A percentile compares a stretch with the other conserved stretches of the same genome.
Evolutionary conservation across 2,797 vertebrate genomes (phyloP).

Genomic region (Poecilia gillii): DNA sequence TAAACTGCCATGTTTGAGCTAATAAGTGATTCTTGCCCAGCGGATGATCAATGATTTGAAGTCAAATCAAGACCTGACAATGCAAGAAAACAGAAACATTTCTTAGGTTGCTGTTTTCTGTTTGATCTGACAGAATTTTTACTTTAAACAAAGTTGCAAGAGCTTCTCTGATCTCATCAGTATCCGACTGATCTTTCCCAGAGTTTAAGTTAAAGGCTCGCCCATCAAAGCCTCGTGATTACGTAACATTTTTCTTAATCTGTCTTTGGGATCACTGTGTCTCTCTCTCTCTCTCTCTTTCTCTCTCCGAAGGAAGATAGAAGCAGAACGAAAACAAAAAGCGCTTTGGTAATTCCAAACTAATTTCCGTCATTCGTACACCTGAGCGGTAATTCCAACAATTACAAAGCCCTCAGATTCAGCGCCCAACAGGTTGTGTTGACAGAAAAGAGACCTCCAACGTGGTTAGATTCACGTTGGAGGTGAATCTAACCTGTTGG

Average conservation of each 20-base stretch:
- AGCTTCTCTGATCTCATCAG: not conserved
- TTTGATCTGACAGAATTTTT: no score
- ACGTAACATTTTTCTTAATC: not conserved
- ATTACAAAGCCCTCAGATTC: conserved; percentile 5
- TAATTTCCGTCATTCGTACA: not conserved
- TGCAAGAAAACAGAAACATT: not conserved
- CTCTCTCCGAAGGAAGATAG: not conserved
- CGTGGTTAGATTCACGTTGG: conserved; percentile 1
- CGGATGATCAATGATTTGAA: not conserved
- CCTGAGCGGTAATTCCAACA: not conserved
- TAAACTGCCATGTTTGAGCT: not conserved
- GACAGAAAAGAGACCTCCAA: conserved; percentile 4
- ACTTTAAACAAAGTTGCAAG: not conserved
- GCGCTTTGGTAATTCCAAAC: not conserved
- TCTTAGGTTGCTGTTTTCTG: not conserved
- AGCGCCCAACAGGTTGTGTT: conserved; percentile 3
- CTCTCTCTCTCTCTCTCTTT: not conserved
- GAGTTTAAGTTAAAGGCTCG: not conserved
- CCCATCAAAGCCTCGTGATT: not conserved
- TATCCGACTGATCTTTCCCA: not conserved
- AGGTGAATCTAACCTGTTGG: no score
- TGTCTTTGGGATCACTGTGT: not conserved
- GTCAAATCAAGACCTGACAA: not conserved
- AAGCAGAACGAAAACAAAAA: not conserved
- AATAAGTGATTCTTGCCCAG: not conserved